A percentile compares a stretch with the other conserved stretches of the same genome.
Evolutionary conservation across 2,888 invertebrate genomes (phyloP).

Genomic region (Thalpophila matura): DNA sequence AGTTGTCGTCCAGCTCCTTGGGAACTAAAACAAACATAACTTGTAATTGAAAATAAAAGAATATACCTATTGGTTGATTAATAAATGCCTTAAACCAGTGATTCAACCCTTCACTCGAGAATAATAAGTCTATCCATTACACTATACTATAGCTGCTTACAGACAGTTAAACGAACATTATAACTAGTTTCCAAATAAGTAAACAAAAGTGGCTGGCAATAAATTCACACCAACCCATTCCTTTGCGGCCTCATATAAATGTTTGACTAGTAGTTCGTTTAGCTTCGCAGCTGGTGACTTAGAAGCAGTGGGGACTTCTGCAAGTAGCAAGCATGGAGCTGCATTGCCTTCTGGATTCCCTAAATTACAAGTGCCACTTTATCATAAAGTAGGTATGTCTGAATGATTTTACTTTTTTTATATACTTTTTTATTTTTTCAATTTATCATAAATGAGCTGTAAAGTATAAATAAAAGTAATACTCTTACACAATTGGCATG

Average conservation of each 20-base stretch:
- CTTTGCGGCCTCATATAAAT: conserved; percentile 19
- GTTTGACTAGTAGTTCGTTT: conserved; percentile 19
- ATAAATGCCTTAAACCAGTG: too few species aligned
- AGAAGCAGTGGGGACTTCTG: conserved; percentile 15
- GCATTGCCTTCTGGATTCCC: conserved; percentile 12
- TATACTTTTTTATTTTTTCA: too few species aligned
- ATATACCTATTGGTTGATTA: conserved; percentile 7
- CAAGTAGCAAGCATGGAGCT: conserved; percentile 15
- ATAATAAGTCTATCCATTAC: too few species aligned
- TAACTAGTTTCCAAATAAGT: too few species aligned
- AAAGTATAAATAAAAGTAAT: conserved; percentile 14
- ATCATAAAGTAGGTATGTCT: too few species aligned
- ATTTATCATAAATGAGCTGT: conserved; percentile 17
- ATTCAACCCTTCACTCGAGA: too few species aligned
- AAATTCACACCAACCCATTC: conserved; percentile 12
- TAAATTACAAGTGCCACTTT: conserved; percentile 20
- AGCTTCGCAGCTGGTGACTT: conserved; percentile 15
- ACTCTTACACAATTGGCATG: conserved; percentile 18
- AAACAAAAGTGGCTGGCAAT: too few species aligned
- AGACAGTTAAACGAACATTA: too few species aligned
- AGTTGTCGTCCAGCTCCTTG: conserved; percentile 14
- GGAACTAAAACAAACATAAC: conserved; percentile 18
- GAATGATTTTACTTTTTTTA: too few species aligned
- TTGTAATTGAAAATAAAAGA: conserved; percentile 14
- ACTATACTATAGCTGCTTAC: too few species aligned